A percentile compares a stretch with the other conserved stretches of the same genome.
These are phyloP conservation scores for Poecilia latipinna DNA, from an alignment of 2,113 vertebrate genomes.

Conservation along the genomic window DNA sequence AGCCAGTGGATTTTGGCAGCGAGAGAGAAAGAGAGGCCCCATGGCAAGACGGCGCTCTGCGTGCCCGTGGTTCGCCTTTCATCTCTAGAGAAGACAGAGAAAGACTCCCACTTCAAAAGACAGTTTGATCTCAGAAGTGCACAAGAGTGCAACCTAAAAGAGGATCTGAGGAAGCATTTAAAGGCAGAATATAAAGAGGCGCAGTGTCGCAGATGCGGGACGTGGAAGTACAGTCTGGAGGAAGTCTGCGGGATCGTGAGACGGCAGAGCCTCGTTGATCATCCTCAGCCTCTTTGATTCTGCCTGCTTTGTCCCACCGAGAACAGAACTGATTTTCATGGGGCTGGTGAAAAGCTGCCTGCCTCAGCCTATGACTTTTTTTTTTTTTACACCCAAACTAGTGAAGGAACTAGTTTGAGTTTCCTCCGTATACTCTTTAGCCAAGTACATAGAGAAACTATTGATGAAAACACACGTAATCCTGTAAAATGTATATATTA, in stretches of 20 bases:
- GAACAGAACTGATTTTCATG: constrained; percentile 16
- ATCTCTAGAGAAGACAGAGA: constrained; percentile 69
- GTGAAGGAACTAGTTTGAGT: no score
- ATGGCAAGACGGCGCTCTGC: constrained; percentile 60
- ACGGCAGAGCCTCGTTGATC: constrained; percentile 14
- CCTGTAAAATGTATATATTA: no score
- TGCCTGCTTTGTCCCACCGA: constrained; percentile 9
- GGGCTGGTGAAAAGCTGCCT: constrained; percentile 4
- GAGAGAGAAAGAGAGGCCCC: constrained; percentile 47
- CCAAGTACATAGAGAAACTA: no score
- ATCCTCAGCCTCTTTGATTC: constrained; percentile 42
- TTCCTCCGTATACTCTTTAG: background rate
- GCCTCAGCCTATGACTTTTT: background rate
- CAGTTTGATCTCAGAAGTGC: constrained; percentile 77
- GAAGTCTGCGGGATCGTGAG: constrained; percentile 32
- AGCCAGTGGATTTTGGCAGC: constrained; percentile 66
- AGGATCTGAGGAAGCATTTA: constrained; percentile 65
- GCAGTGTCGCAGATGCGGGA: constrained; percentile 53
- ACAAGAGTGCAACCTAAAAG: constrained; percentile 63
- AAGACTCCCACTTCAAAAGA: constrained; percentile 73
- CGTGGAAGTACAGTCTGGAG: constrained; percentile 20
- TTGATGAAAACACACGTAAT: no score
- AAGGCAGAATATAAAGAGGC: constrained; percentile 60
- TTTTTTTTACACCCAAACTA: background rate
- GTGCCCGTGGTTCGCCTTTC: constrained; percentile 73